Conservation (phyloP, 1,140 invertebrate genomes). For the Lineus longissimus region DNA sequence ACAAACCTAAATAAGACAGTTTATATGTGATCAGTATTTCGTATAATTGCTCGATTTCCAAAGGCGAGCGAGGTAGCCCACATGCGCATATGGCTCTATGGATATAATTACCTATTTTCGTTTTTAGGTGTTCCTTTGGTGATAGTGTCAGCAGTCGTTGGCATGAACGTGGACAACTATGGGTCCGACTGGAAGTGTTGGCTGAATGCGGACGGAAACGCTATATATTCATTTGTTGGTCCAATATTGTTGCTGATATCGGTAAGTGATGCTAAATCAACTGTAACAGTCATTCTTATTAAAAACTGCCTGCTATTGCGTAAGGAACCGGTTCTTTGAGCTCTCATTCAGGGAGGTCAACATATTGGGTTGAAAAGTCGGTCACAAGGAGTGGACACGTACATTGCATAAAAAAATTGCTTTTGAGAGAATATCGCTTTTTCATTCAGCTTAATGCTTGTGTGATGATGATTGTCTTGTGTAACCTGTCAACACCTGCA, state of each 20-base stretch:
- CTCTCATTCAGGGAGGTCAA: no score
- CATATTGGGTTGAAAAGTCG: no score
- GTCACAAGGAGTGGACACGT: no score
- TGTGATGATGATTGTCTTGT: background rate
- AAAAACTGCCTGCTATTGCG: background rate
- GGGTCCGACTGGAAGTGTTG: background rate
- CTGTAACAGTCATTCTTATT: background rate
- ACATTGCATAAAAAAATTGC: no score
- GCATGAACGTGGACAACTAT: background rate
- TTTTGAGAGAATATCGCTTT: no score
- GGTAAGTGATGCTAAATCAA: background rate
- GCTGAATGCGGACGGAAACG: background rate
- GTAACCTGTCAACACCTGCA: background rate
- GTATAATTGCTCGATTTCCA: no score
- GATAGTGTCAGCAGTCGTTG: background rate
- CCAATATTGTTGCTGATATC: background rate
- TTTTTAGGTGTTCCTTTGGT: background rate
- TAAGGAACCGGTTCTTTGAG: background rate
- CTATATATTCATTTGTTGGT: background rate
- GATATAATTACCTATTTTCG: no score
- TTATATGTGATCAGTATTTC: no score
- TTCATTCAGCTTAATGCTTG: conserved; percentile 1
- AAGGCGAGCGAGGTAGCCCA: no score
- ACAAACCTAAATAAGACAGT: no score
- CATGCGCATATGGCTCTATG: no score